Base-by-base conservation (phyloP, 1,140 invertebrate species). In the Caenorhabditis tropicalis region DNA sequence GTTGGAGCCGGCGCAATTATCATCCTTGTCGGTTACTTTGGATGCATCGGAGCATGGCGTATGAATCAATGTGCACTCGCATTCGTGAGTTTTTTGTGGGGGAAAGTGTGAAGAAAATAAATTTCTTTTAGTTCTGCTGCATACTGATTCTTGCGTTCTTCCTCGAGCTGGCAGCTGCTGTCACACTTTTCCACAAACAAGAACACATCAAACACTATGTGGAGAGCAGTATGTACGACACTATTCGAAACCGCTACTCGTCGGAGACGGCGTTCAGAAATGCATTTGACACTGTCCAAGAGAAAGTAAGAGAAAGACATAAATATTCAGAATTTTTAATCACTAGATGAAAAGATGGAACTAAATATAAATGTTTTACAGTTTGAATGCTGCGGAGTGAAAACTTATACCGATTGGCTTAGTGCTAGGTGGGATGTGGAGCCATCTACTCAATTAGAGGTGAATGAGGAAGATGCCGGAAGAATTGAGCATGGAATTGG, bases 211-310 rank as follows among this genome's bases (percentile, higher is more conserved):
- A 81, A 58, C 46, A 70, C 36, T 85, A 85, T 74, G 70, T 85
- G 46, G 84, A 85, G 24, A 82, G 79, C 46, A 85, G 84, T 65
- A 82, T 85, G 60, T 79, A 85, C 84, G 84, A 85, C 49, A 85
- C 84, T 12, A 82, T 85, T 43, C 27, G 84, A 36, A 85, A 85
- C 70, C 27, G 79, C 46, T 85, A 85, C 33, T 82, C 79, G 15
- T 82, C 80, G 10, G 84, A 85, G 15, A 39, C 39, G 7, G 83
- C 51, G 5, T 82, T 85, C 84, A 82, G 82, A 31, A 21, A 53
- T 46, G 84, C 84, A 39, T 49, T 85, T 7, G 84, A 85, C 81
- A 82, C 49, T n/a, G 70, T 85, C 36, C 84, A 85, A 43, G 58
- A 65, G 24, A 33, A 51, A 33, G 84, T 82, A 56, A 74, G 56